Base-by-base conservation (phyloP, 1,140 invertebrate genomes). In the Phymorhynchus buccinoides region DNA sequence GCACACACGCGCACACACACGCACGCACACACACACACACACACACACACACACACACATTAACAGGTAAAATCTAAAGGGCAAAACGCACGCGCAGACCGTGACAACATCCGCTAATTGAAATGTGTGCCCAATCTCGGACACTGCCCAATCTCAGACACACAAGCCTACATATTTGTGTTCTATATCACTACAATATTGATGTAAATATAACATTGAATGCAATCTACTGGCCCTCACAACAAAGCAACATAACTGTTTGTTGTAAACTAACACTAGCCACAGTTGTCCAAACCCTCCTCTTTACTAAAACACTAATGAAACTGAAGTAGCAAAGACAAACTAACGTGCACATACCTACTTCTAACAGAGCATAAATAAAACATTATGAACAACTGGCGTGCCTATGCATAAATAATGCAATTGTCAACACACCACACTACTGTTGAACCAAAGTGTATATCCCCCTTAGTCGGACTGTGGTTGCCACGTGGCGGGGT, bases 1-100 rank as follows among this genome's bases (percentile, higher is more conserved):
- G 78, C 83, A 62, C 83, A 84, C 73, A 83, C 62, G 73, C 82
- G 42, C 82, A 84, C 83, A 48, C 82, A 83, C 82, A 73, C 62
- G 30, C 71, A 84, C 68, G 48, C 56, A 42, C 68, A 77, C 71
- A 77, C 83, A 73, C 39, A 84, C 68, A 84, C 56, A 73, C 68
- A 84, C 39, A 44, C 83, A 73, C 39, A 84, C 71, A 41, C 71
- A 48, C 71, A 73, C 62, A 83, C 39, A 42, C 82, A 83, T 39
- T 37, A n/a, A 27, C 82, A 83, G 44, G 35, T n/a, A n/a, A n/a
- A n/a, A n/a, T n/a, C n/a, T n/a, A n/a, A n/a, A n/a, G n/a, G n/a
- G n/a, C n/a, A n/a, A n/a, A n/a, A n/a, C n/a, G n/a, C n/a, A n/a
- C n/a, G n/a, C n/a, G n/a, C n/a, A n/a, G n/a, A n/a, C n/a, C n/a